Percentiles rank a stretch among this genome's conserved stretches.
Conservation (phyloP, 2,888 invertebrate species). For the Julus scandinavius region DNA sequence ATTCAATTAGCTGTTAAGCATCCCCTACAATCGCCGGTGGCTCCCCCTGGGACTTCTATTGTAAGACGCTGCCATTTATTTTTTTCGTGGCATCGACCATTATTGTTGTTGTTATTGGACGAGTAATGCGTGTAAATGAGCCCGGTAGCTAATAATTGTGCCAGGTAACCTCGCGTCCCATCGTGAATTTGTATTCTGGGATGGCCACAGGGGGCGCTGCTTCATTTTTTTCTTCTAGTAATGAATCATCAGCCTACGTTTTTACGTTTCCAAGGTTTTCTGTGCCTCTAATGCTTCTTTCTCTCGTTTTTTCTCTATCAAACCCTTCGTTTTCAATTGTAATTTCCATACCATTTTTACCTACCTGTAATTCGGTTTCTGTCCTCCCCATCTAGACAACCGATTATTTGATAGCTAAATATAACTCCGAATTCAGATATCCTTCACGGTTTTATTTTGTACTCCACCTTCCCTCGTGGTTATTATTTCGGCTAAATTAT, state of each 20-base stretch:
- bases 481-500: neutral
- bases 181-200: neutral
- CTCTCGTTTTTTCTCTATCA: neutral
- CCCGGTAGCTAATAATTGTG: conserved; percentile 20
- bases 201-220: conserved; percentile 4
- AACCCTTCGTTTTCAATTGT: neutral
- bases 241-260: neutral
- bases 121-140: conserved; percentile 14
- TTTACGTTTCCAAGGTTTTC: neutral
- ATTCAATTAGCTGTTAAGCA: conserved; percentile 11
- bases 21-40: neutral
- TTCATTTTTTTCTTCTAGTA: neutral
- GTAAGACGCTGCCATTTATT: neutral
- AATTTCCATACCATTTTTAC: neutral
- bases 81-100: too few relatives aligned
- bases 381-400: neutral
- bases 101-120: neutral
- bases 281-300: neutral
- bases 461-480: conserved; percentile 7
- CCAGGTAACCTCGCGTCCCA: neutral
- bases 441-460: neutral
- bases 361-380: neutral
- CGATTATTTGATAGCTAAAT: neutral
- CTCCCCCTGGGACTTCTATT: conserved; percentile 14
- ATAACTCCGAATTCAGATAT: too few relatives aligned